Base-by-base conservation (phyloP, 2,113 vertebrate genomes). In the Phaethornis superciliosus region DNA sequence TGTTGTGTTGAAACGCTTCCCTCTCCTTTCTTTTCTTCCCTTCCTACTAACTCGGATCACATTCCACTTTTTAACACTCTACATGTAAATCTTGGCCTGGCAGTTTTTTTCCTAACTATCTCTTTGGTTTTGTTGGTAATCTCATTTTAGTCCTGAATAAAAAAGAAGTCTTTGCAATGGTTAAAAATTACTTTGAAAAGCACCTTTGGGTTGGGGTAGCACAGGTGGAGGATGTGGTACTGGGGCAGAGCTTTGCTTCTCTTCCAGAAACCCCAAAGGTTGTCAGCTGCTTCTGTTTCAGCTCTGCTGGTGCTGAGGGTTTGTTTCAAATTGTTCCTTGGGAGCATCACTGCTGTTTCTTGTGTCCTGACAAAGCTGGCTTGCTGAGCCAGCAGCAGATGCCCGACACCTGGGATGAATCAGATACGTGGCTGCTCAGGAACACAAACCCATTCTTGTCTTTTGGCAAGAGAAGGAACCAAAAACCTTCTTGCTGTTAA, bases 321-420 rank as follows among this genome's bases (percentile, higher is more conserved):
- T 92, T 46, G 75, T 49, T 60, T 40, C 55, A n/a, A 23, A 65
- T 30, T 64, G 70, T 56, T 90, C 83, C 51, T 81, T 35, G 81
- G 70, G 83, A 92, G 63, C 20, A 14, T 59, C 1, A 33, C 37
- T 44, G 67, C 85, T 63, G 81, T 33, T 82, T 16, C 81, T 72
- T 30, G 69, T 80, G 84, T 76, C 94, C 91, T 68, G 21, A 21
- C 10, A 8, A 26, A 89, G 92, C 63, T 32, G 68, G 83, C 51
- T 75, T 75, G 94, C 64, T 56, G 93, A 85, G 93, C 60, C 20
- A 68, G 90, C 42, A 67, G 90, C 97, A 97, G 97, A 91, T 97
- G 96, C 84, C 72, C 6, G 26, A 79, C 89, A 95, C 94, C 94
- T 96, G 97, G 96, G 69, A 86, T 10, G 82, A 44, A 94, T 71